These are phyloP conservation scores for Neotoxoptera formosana DNA, from an alignment of 1,140 invertebrate species.

Conservation along the genomic window DNA sequence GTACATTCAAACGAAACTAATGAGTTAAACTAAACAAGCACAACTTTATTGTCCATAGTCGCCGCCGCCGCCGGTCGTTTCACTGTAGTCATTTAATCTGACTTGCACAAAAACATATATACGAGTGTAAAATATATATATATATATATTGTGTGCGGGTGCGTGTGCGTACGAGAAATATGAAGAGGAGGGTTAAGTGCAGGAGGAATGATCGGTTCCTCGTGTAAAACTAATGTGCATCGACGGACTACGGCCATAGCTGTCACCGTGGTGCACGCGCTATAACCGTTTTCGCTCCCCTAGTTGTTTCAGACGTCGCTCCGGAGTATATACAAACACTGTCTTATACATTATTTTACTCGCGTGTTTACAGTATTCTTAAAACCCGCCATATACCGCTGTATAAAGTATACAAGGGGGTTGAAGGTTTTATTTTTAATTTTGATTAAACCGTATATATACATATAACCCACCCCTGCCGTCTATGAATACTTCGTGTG, in stretches of 20 bases:
- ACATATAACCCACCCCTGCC: neutral
- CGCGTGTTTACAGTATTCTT: slow-evolving; percentile 35
- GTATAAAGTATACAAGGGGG: neutral
- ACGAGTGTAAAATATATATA: neutral
- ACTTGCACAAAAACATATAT: neutral
- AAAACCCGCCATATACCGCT: neutral
- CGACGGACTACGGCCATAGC: slow-evolving; percentile 22
- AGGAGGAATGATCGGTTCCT: neutral
- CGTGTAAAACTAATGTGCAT: slow-evolving; percentile 30
- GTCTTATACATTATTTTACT: neutral
- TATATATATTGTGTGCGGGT: neutral
- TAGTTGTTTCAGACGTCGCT: slow-evolving; percentile 5
- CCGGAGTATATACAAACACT: neutral
- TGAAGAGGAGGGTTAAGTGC: neutral
- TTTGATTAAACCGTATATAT: neutral
- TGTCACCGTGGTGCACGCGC: slow-evolving; percentile 17
- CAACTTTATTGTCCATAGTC: neutral
- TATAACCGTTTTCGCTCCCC: slow-evolving; percentile 23
- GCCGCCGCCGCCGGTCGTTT: neutral
- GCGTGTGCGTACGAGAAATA: neutral
- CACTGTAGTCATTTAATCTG: slow-evolving; percentile 4
- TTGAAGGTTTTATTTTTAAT: slow-evolving; percentile 41
- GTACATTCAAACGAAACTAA: neutral
- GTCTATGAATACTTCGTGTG: neutral
- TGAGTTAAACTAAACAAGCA: slow-evolving; percentile 14